Conservation (phyloP, 2,888 invertebrate species). For the Drosophila flavopinicola region DNA sequence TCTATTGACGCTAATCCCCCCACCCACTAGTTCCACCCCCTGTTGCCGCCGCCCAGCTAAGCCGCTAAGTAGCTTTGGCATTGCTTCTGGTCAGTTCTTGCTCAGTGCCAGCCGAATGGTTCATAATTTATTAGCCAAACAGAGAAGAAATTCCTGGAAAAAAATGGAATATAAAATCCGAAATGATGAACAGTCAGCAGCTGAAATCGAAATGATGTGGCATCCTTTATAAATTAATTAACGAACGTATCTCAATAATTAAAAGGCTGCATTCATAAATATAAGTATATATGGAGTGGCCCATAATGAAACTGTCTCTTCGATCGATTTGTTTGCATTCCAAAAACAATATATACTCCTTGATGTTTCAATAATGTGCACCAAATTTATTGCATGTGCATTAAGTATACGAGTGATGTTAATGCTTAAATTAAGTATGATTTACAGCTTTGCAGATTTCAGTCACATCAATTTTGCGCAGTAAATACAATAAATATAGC, state of each 20-base stretch:
- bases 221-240: slow-evolving; percentile 15
- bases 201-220: slow-evolving; percentile 14
- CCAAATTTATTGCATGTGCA: background rate
- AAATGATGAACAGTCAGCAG: slow-evolving; percentile 23
- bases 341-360: background rate
- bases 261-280: slow-evolving; percentile 27
- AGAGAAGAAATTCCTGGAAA: slow-evolving; percentile 6
- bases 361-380: background rate
- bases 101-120: slow-evolving; percentile 1
- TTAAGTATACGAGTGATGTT: too few relatives aligned
- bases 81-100: slow-evolving; percentile 29
- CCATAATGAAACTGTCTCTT: slow-evolving; percentile 33
- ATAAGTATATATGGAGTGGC: slow-evolving; percentile 5
- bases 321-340: slow-evolving; percentile 32
- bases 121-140: slow-evolving; percentile 43
- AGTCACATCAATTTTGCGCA: too few relatives aligned
- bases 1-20: slow-evolving; percentile 21
- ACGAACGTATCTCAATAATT: slow-evolving; percentile 59
- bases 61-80: slow-evolving; percentile 60
- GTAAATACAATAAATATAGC: too few relatives aligned
- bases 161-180: slow-evolving; percentile 2
- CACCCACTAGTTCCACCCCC: background rate
- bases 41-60: slow-evolving; percentile 18
- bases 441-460: too few relatives aligned
- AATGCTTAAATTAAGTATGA: too few relatives aligned